A percentile compares a stretch with the other conserved stretches of the same genome.
Evolutionary conservation across 2,888 invertebrate genomes (phyloP).

Genomic region (Agrotis segetum): DNA sequence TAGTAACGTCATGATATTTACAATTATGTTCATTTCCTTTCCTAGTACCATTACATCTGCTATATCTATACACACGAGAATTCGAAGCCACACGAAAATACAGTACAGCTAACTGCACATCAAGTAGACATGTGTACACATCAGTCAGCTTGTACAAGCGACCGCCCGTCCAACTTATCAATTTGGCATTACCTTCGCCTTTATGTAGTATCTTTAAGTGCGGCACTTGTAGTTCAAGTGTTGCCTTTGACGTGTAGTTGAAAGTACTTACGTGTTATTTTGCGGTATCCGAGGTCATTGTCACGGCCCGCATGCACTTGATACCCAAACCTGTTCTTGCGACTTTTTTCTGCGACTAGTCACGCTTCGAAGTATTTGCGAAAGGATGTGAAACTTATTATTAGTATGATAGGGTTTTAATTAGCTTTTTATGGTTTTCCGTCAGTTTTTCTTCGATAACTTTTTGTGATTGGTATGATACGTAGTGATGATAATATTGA

Average conservation of each 20-base stretch:
- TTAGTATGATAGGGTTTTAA: not conserved
- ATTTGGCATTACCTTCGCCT: not conserved
- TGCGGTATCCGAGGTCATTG: slow-evolving; percentile 61
- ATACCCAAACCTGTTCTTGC: slow-evolving; percentile 60
- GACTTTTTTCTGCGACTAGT: slow-evolving; percentile 53
- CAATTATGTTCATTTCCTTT: not conserved
- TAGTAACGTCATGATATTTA: not conserved
- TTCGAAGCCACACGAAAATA: slow-evolving; percentile 23
- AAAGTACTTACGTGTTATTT: slow-evolving; percentile 41
- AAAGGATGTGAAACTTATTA: slow-evolving; percentile 10
- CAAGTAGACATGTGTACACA: slow-evolving; percentile 24
- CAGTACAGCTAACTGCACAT: slow-evolving; percentile 42
- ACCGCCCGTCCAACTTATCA: not conserved
- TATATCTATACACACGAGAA: not conserved
- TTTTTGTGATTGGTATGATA: not conserved
- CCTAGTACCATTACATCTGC: not conserved
- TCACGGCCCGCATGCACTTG: slow-evolving; percentile 63
- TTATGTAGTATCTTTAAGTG: not conserved
- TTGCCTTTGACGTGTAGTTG: slow-evolving; percentile 1
- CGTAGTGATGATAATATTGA: too few relatives aligned
- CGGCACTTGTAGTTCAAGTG: slow-evolving; percentile 12
- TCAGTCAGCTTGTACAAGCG: slow-evolving; percentile 22
- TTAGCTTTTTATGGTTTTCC: slow-evolving; percentile 5
- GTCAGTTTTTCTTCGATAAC: not conserved
- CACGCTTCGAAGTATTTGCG: slow-evolving; percentile 19